Conservation (phyloP, 1,140 invertebrate species). For the Penaeus vannamei region DNA sequence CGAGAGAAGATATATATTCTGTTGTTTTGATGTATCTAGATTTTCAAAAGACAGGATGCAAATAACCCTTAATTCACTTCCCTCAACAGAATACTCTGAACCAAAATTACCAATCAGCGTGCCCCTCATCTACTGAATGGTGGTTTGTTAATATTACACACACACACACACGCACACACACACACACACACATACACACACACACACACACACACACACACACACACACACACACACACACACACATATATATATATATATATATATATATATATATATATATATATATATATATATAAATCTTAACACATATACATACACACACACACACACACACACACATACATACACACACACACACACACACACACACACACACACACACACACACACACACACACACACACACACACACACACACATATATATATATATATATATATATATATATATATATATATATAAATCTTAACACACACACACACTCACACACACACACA, state of each 20-base stretch:
- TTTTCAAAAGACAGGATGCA: too few relatives aligned
- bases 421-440: neutral
- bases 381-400: slow-evolving; percentile 37
- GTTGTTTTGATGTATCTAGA: too few relatives aligned
- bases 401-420: slow-evolving; percentile 39
- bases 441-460: neutral
- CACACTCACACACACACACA: slow-evolving; percentile 11
- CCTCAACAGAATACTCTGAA: too few relatives aligned
- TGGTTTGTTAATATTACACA: too few relatives aligned
- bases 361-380: slow-evolving; percentile 34
- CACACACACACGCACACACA: neutral
- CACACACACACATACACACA: neutral
- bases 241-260: slow-evolving; percentile 39
- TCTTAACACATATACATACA: slow-evolving; percentile 31
- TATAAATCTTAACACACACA: too few relatives aligned
- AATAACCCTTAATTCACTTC: too few relatives aligned
- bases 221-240: slow-evolving; percentile 37
- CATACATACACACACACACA: slow-evolving; percentile 33
- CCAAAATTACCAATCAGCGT: too few relatives aligned
- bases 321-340: slow-evolving; percentile 29
- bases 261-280: slow-evolving; percentile 24
- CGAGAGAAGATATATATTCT: too few relatives aligned
- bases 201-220: neutral
- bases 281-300: slow-evolving; percentile 40
- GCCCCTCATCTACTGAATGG: too few relatives aligned